A percentile compares a stretch with the other conserved stretches of the same genome.
Evolutionary conservation across 1,140 invertebrate genomes (phyloP).

Genomic region (Dinoponera quadriceps): DNA sequence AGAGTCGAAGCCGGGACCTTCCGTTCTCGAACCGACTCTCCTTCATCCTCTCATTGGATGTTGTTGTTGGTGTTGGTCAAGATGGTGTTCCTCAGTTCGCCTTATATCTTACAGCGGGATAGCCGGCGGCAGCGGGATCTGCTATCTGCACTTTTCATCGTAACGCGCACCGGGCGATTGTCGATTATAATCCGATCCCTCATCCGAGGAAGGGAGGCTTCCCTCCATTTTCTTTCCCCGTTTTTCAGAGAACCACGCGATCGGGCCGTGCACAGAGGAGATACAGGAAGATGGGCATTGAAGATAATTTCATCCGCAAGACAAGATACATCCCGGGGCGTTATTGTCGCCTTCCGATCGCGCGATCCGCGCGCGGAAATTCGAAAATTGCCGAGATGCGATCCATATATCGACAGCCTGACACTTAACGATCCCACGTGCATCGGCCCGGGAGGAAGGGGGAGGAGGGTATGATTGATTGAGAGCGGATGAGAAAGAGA

Average conservation of each 20-base stretch:
- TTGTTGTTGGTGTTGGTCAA: no score
- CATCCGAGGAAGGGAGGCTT: constrained; percentile 9
- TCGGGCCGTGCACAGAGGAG: neutral
- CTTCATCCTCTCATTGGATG: no score
- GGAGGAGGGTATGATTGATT: constrained; percentile 55
- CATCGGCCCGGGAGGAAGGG: no score
- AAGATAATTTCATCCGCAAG: neutral
- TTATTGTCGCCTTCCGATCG: constrained; percentile 9
- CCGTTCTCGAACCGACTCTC: no score
- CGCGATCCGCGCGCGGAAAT: constrained; percentile 16
- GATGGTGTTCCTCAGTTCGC: no score
- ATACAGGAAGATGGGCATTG: neutral
- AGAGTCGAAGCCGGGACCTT: no score
- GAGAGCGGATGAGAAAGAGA: constrained; percentile 25
- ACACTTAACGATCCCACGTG: constrained; percentile 34
- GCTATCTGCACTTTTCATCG: constrained; percentile 50
- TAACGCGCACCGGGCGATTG: neutral
- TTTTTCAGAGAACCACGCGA: no score
- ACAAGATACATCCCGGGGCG: neutral
- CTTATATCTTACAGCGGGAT: no score
- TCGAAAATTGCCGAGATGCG: constrained; percentile 41
- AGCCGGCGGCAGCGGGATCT: neutral
- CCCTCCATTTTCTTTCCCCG: no score
- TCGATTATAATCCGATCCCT: constrained; percentile 40
- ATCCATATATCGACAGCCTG: constrained; percentile 41